phyloP scores from a whole-genome alignment of 1,140 invertebrate species.

The Pteromalus puparum region DNA sequence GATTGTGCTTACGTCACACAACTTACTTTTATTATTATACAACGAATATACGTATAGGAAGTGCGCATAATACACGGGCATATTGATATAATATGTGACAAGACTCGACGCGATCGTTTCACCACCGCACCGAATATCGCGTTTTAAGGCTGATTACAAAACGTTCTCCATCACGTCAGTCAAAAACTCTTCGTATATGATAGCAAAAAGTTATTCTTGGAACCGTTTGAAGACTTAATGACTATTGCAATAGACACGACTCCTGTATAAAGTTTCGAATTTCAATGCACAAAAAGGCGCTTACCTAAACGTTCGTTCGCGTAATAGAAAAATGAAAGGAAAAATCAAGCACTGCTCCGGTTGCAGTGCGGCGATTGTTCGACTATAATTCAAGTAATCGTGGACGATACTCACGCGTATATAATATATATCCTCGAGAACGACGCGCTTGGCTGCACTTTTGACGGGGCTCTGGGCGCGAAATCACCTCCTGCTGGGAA shows the following conservation, averaged over 20 bases:
- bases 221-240: background rate
- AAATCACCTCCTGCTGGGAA: slow-evolving; percentile 31
- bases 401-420: background rate
- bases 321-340: background rate
- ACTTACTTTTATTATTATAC: background rate
- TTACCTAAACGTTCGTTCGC: too few relatives aligned
- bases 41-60: background rate
- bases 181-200: background rate
- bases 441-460: background rate
- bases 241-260: background rate
- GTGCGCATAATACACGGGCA: background rate
- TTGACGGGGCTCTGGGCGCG: background rate
- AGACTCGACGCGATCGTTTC: background rate
- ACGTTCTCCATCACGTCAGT: background rate
- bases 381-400: background rate
- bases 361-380: background rate
- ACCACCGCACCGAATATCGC: background rate
- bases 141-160: background rate
- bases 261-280: too few relatives aligned
- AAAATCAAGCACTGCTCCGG: background rate
- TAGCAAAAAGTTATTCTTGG: background rate
- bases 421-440: background rate
- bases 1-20: background rate
- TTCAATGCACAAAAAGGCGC: too few relatives aligned
- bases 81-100: background rate